phyloP scores from a whole-genome alignment of 1,140 invertebrate genomes.

The Bradysia coprophila region DNA sequence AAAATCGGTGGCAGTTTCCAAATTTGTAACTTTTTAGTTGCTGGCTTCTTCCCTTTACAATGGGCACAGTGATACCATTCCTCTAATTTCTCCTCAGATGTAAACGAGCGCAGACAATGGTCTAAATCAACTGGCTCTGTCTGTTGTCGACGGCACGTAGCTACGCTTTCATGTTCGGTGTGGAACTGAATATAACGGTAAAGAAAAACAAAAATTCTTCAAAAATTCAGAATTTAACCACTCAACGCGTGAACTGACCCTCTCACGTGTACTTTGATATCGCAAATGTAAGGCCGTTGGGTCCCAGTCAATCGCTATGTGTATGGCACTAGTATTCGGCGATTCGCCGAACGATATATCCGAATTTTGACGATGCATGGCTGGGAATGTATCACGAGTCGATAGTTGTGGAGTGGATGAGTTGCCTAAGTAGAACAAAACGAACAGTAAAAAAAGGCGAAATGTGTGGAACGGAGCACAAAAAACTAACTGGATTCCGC shows the following conservation, averaged over 20 bases:
- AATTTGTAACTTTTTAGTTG: slow-evolving; percentile 75
- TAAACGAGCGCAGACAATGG: slow-evolving; percentile 68
- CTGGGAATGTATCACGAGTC: neutral
- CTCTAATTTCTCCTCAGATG: slow-evolving; percentile 65
- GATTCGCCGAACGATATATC: neutral
- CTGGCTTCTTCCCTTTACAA: slow-evolving; percentile 63
- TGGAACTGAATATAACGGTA: slow-evolving; percentile 30
- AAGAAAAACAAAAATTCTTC: slow-evolving; percentile 2
- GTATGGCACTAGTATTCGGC: slow-evolving; percentile 8
- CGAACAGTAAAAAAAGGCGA: neutral
- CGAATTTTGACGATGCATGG: slow-evolving; percentile 11
- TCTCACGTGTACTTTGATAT: slow-evolving; percentile 65
- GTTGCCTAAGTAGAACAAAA: slow-evolving; percentile 9
- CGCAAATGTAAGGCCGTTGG: slow-evolving; percentile 74
- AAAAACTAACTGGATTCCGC: neutral
- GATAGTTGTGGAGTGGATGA: slow-evolving; percentile 9
- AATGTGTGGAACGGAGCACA: too few species aligned
- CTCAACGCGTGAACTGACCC: slow-evolving; percentile 29
- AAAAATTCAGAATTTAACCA: too few species aligned
- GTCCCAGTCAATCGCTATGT: slow-evolving; percentile 45
- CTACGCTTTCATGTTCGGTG: slow-evolving; percentile 52
- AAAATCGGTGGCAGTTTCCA: slow-evolving; percentile 75
- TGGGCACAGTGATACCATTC: slow-evolving; percentile 68
- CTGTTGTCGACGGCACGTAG: slow-evolving; percentile 40
- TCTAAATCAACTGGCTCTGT: slow-evolving; percentile 63